Evolutionary conservation across 2,888 invertebrate species (phyloP).

Genomic region (Ceriagrion tenellum): DNA sequence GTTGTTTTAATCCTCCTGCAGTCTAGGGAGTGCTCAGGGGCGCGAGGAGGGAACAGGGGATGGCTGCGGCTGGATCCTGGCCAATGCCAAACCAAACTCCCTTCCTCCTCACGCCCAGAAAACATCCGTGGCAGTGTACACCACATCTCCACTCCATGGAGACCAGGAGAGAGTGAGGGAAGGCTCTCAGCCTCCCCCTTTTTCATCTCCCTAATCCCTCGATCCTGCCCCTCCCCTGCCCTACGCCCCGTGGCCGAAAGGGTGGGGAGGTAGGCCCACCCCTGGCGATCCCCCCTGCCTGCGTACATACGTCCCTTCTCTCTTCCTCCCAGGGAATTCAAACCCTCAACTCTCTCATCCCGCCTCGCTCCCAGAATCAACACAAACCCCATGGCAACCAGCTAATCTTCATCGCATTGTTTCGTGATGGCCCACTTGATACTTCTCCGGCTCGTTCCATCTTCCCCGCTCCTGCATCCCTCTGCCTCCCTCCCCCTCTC

Average conservation of each 20-base stretch:
- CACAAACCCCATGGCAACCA: slow-evolving; percentile 64
- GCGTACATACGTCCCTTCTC: too few species aligned
- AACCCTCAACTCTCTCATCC: neutral
- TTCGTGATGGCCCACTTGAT: slow-evolving; percentile 53
- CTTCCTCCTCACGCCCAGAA: neutral
- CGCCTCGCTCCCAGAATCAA: neutral
- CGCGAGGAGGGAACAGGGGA: neutral
- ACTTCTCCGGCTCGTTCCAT: neutral
- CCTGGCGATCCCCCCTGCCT: neutral
- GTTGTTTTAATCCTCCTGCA: slow-evolving; percentile 59
- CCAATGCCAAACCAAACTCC: slow-evolving; percentile 62
- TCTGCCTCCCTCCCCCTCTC: too few species aligned
- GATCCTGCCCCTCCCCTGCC: neutral
- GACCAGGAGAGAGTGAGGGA: neutral
- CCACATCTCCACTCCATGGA: neutral
- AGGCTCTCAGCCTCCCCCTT: neutral
- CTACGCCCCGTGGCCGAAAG: neutral
- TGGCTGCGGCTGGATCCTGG: slow-evolving; percentile 50
- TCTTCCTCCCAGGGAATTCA: neutral
- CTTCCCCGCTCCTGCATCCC: neutral
- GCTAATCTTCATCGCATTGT: slow-evolving; percentile 66
- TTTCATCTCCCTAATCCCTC: slow-evolving; percentile 4
- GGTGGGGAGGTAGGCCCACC: neutral
- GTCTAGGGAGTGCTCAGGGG: neutral
- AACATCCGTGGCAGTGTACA: neutral